A percentile compares a stretch with the other conserved stretches of the same genome.
Evolutionary conservation across 2,113 vertebrate species (phyloP).

Genomic region (Xenopus laevis): DNA sequence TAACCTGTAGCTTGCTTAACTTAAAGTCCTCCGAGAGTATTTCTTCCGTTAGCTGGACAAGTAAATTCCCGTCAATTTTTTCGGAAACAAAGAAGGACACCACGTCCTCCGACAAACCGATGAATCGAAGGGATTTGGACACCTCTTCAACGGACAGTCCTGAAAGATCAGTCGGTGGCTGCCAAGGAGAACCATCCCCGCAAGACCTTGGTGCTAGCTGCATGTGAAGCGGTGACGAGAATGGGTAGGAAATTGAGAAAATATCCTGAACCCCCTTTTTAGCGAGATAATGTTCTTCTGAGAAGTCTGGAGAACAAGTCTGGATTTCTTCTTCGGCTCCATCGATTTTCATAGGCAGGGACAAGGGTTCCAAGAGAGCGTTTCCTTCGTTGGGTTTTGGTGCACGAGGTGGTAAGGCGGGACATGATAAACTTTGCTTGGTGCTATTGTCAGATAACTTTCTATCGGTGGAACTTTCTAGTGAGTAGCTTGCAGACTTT

Average conservation of each 20-base stretch:
- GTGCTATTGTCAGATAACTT: slow-evolving; percentile 60
- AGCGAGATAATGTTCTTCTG: slow-evolving; percentile 63
- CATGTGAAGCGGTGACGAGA: slow-evolving; percentile 63
- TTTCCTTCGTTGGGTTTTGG: slow-evolving; percentile 71
- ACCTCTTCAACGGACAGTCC: slow-evolving; percentile 92
- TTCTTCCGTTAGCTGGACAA: slow-evolving; percentile 92
- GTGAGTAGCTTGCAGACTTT: slow-evolving; percentile 87
- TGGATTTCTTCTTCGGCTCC: slow-evolving; percentile 66
- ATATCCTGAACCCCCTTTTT: slow-evolving; percentile 68
- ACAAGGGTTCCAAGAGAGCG: slow-evolving; percentile 55
- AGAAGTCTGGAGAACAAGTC: slow-evolving; percentile 57
- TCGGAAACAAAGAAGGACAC: slow-evolving; percentile 84
- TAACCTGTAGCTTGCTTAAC: slow-evolving; percentile 94
- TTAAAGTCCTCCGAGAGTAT: slow-evolving; percentile 95
- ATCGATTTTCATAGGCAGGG: slow-evolving; percentile 62
- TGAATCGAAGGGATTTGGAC: slow-evolving; percentile 86
- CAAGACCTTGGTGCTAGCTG: slow-evolving; percentile 66
- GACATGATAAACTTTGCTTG: slow-evolving; percentile 88
- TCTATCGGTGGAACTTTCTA: slow-evolving; percentile 79
- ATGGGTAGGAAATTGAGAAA: slow-evolving; percentile 64
- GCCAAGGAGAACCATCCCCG: slow-evolving; percentile 79
- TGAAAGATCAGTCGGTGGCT: slow-evolving; percentile 82
- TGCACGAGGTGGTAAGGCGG: slow-evolving; percentile 85
- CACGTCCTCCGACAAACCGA: slow-evolving; percentile 88
- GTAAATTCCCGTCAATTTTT: slow-evolving; percentile 94